A percentile compares a stretch with the other conserved stretches of the same genome.
Conservation (phyloP, 1,140 invertebrate genomes). For the Lucilia cuprina region DNA sequence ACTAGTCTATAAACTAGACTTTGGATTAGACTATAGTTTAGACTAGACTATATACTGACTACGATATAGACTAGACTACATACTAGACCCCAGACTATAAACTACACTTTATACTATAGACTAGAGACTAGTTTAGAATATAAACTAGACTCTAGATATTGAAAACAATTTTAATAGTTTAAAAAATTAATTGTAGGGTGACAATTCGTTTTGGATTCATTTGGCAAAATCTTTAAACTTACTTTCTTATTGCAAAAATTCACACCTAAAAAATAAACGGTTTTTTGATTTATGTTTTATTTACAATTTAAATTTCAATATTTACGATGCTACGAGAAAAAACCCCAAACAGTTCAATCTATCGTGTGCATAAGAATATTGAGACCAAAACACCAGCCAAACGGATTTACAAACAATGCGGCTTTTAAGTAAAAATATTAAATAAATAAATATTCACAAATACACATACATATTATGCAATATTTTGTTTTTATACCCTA, state of each 20-base stretch:
- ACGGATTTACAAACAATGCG: background rate
- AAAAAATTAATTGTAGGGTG: background rate
- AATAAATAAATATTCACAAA: background rate
- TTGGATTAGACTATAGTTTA: no score
- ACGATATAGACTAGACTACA: no score
- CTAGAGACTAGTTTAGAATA: no score
- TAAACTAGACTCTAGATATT: no score
- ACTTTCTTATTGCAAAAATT: background rate
- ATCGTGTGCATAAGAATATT: background rate
- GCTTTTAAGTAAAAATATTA: background rate
- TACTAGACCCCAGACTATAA: no score
- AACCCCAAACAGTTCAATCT: background rate
- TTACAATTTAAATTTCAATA: background rate
- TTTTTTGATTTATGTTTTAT: background rate
- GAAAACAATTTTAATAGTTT: background rate
- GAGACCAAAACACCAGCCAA: background rate
- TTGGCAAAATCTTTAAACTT: background rate
- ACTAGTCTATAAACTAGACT: no score
- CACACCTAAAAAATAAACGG: no score
- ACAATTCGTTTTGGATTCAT: background rate
- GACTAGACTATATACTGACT: no score
- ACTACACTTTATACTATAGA: no score
- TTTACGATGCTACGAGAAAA: background rate
- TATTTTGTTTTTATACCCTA: slow-evolving; percentile 8
- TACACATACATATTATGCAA: background rate